Conservation (phyloP, 2,113 vertebrate species). For the Tachysurus fulvidraco region DNA sequence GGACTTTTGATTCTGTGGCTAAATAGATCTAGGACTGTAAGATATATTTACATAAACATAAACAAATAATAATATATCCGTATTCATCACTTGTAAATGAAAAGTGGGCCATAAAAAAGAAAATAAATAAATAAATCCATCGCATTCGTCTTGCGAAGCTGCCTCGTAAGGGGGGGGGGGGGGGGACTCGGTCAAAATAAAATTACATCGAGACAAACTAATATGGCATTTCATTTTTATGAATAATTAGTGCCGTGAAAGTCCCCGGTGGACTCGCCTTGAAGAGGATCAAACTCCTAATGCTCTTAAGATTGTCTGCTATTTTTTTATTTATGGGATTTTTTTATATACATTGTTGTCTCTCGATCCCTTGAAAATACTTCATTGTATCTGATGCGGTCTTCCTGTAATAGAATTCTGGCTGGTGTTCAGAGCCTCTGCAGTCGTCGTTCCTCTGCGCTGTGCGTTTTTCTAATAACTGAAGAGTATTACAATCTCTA, state of each 20-base stretch:
- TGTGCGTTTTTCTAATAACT: constrained; percentile 56
- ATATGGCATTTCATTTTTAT: constrained; percentile 67
- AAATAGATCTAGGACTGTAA: too few species aligned
- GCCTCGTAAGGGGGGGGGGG: neutral
- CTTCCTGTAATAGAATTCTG: constrained; percentile 58
- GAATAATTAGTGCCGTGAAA: constrained; percentile 62
- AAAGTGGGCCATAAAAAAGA: neutral
- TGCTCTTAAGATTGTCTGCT: constrained; percentile 64
- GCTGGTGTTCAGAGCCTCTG: constrained; percentile 43
- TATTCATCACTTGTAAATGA: neutral
- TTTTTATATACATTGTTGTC: constrained; percentile 61
- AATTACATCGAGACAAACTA: constrained; percentile 64
- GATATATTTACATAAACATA: too few species aligned
- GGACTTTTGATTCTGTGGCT: too few species aligned
- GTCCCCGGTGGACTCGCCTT: constrained; percentile 54
- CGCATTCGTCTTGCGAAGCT: constrained; percentile 46
- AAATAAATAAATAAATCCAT: neutral
- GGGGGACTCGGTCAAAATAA: constrained; percentile 56
- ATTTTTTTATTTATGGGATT: constrained; percentile 66
- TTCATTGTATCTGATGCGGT: constrained; percentile 61
- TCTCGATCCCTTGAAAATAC: constrained; percentile 61
- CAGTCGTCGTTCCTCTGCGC: constrained; percentile 46
- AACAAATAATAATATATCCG: too few species aligned
- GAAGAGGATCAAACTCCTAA: constrained; percentile 64
- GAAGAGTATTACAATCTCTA: constrained; percentile 53